Base-by-base conservation (phyloP, 2,888 invertebrate species). In the Rhodophaea formosa region DNA sequence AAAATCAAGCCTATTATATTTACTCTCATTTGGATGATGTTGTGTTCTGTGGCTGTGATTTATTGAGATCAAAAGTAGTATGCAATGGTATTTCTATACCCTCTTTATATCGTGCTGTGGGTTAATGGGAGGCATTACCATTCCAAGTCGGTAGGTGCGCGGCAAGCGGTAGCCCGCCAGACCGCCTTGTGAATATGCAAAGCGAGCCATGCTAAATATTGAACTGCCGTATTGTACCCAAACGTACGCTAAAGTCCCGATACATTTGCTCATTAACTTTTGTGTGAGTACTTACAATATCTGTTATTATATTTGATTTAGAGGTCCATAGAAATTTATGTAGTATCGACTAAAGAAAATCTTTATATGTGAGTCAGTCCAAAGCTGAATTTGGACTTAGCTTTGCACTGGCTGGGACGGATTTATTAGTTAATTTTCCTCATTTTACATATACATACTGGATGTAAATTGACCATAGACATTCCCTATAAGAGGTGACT, bases 171-270 rank as follows among this genome's bases (percentile, higher is more conserved):
- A 70, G 68, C 73, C 77, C 74, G 70, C 69, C 77, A 77, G 74
- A 76, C 81, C 83, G 74, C 83, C 84, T 82, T 79, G 75, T 88
- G 82, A 84, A 85, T 87, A 88, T 88, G 86, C 86, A 85, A 84
- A 86, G 80, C 77, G 82, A 76, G 74, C 80, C 72, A 75, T 76
- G 79, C 80, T 80, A 83, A 84, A 86, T 82, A 84, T 84, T 79
- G 79, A 74, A 79, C 80, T 72, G 70, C 76, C 80, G 71, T 79
- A 75, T 80, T 79, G 75, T 72, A 72, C 69, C 72, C 71, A 77
- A 82, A 79, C 72, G 72, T 68, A 61, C 65, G 66, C 70, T 69
- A 64, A 65, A 69, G 69, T 39, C 7, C n/a, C 42, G 15, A 56
- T 47, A 47, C 39, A 39, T 59, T 66, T 64, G 61, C 62, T 46